Percentiles rank a stretch among this genome's conserved stretches.
Evolutionary conservation across 2,113 vertebrate genomes (phyloP).

Genomic region (Hiodon alosoides): DNA sequence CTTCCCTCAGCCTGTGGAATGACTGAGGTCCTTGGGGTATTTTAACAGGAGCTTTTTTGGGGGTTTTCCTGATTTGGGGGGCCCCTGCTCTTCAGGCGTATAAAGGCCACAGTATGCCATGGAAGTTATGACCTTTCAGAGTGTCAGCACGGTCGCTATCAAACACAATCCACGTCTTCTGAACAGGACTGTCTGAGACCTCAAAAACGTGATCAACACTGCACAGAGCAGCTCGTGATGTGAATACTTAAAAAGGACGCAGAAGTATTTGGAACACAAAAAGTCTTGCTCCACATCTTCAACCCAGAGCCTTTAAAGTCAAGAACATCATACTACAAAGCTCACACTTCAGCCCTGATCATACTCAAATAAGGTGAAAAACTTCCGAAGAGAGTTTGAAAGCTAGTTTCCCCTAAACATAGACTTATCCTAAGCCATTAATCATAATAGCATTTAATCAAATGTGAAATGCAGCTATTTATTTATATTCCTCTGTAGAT

Average conservation of each 20-base stretch:
- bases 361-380: not conserved
- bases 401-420: not conserved
- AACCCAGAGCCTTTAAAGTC: slow-evolving; percentile 1
- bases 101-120: slow-evolving; percentile 18
- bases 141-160: not conserved
- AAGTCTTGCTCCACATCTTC: not conserved
- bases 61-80: slow-evolving; percentile 5
- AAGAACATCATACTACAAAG: slow-evolving; percentile 7
- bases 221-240: not conserved
- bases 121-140: slow-evolving; percentile 5
- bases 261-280: slow-evolving; percentile 10
- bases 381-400: not conserved
- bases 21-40: not conserved
- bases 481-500: not conserved
- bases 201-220: not conserved
- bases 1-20: slow-evolving; percentile 6
- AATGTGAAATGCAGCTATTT: not conserved
- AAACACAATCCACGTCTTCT: not conserved
- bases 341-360: not conserved
- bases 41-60: slow-evolving; percentile 7
- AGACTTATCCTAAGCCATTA: not conserved
- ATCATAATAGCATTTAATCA: not conserved
- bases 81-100: not conserved
- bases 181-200: not conserved
- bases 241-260: slow-evolving; percentile 4